Percentiles rank a stretch among this genome's conserved stretches.
Conservation (phyloP, 1,140 invertebrate species). For the Drosophila carrolli region DNA sequence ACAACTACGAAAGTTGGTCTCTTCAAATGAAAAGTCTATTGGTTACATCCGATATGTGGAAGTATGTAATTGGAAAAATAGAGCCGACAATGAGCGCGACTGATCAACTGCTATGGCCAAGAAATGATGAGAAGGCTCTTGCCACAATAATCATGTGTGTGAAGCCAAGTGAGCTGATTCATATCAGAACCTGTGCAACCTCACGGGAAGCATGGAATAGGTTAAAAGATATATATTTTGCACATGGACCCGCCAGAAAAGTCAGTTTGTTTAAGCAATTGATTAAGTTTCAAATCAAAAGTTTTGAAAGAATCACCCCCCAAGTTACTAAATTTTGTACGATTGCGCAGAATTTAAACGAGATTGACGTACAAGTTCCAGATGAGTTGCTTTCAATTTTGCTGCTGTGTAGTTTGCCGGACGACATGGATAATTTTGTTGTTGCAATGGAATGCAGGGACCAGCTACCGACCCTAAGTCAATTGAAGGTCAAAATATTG, state of each 20-base stretch:
- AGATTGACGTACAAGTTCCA: too few species aligned
- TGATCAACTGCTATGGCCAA: background rate
- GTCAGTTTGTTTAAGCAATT: constrained; percentile 3
- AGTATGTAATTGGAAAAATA: background rate
- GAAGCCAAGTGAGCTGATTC: background rate
- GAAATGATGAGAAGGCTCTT: background rate
- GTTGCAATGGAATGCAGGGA: too few species aligned
- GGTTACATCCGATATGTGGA: too few species aligned
- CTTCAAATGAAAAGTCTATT: too few species aligned
- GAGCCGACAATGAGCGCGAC: background rate
- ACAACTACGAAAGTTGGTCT: too few species aligned
- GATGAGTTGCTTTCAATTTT: too few species aligned
- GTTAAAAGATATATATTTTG: background rate
- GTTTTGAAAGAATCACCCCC: background rate
- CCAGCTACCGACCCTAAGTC: too few species aligned
- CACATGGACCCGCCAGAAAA: background rate
- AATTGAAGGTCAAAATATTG: background rate
- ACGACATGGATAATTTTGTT: too few species aligned
- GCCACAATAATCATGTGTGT: background rate
- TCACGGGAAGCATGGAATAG: background rate
- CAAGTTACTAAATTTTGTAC: background rate
- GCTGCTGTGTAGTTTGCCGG: too few species aligned
- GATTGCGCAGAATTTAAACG: background rate
- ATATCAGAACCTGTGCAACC: background rate
- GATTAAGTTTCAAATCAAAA: background rate